Base-by-base conservation (phyloP, 2,113 vertebrate species). In the Spheniscus mendiculus region DNA sequence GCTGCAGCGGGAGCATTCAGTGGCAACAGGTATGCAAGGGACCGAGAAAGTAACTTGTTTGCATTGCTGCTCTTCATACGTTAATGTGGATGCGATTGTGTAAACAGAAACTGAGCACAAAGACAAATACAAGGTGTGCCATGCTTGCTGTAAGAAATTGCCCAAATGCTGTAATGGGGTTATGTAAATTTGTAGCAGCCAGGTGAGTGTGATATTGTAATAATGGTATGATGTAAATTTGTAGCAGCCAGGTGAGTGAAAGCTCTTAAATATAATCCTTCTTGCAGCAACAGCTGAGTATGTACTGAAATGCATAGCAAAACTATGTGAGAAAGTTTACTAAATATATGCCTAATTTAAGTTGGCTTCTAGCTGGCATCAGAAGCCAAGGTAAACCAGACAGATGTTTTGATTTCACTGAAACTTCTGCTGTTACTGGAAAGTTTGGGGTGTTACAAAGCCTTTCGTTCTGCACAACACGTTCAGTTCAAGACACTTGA, bases 11-110 rank as follows among this genome's bases (percentile, higher is more conserved):
- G 50, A 56, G 36, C 3, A 2, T 25, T 38, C 13, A 5, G 18
- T 20, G 25, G 38, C 55, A 40, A 27, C 67, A 15, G 32, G 8
- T 6, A 22, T 8, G 8, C 19, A 20, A 32, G 11, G 11, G 15
- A n/a, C 16, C 0, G 0, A 44, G 40, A 19, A 36, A 76, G 22
- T 20, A 13, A 47, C 32, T n/a, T 25, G 26, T 21, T 15, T 26
- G 13, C 11, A 1, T 42, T 55, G 8, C 26, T 49, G 9, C 36
- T 79, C 66, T 52, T 62, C n/a, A 2, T 21, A 0, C 3, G 4
- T 17, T 52, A 2, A 11, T 0, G 1, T 11, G 15, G 45, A 22
- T 47, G 14, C 2, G 18, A 23, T 5, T 38, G 13, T 55, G 38
- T 76, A 53, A 72, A 49, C 21, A 65, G 73, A 69, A 89, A 56